Evolutionary conservation across 2,113 vertebrate genomes (phyloP).

Genomic region (Athene cunicularia): DNA sequence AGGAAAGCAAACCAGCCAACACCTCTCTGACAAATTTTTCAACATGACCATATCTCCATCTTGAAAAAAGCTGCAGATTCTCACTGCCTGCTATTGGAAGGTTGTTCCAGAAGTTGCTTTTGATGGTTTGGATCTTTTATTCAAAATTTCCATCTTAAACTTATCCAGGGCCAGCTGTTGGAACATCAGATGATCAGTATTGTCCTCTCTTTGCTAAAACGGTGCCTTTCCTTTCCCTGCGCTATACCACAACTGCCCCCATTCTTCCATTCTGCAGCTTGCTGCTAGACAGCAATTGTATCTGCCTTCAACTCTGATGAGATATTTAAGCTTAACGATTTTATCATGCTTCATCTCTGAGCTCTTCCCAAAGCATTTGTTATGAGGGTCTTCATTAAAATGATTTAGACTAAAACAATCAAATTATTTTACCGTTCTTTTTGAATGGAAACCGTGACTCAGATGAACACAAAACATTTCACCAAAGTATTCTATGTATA

Average conservation of each 20-base stretch:
- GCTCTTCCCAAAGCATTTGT: slow-evolving; percentile 7
- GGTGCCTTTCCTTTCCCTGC: slow-evolving; percentile 1
- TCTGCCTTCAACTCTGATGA: neutral
- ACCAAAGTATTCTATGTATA: slow-evolving; percentile 54
- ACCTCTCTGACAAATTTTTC: neutral
- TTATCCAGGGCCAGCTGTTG: neutral
- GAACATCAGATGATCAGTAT: neutral
- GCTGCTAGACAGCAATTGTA: neutral
- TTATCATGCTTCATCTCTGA: neutral
- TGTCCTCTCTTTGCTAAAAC: slow-evolving; percentile 23
- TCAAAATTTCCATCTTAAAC: neutral
- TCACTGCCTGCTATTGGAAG: neutral
- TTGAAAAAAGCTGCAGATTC: neutral
- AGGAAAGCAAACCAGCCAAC: neutral
- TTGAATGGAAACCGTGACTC: slow-evolving; percentile 49
- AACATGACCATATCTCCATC: rapidly evolving
- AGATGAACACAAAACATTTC: slow-evolving; percentile 57
- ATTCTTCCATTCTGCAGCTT: slow-evolving; percentile 1
- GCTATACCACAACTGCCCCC: neutral
- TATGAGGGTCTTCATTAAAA: neutral
- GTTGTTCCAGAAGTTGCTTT: neutral
- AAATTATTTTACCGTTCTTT: slow-evolving; percentile 4
- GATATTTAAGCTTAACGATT: slow-evolving; percentile 2
- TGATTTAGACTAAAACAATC: slow-evolving; percentile 41
- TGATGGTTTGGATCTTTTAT: neutral